Conservation (phyloP, 2,888 invertebrate genomes). For the Lasioglossum marginatum region DNA sequence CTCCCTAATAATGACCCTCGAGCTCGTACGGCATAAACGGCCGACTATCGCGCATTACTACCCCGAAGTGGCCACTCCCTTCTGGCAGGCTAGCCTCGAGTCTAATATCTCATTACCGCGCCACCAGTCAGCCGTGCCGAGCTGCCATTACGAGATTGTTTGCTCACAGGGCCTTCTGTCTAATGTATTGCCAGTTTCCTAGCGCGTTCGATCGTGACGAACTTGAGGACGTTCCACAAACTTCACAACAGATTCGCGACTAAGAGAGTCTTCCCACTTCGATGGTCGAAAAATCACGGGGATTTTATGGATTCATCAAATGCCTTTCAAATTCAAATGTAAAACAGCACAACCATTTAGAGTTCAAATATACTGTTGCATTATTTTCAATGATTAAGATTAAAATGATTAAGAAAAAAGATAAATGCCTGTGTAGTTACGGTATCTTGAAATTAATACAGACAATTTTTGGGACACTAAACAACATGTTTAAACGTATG, state of each 20-base stretch:
- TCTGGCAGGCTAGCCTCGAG: slow-evolving; percentile 74
- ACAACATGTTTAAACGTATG: too few species aligned
- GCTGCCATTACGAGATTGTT: slow-evolving; percentile 84
- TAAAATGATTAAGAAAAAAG: too few species aligned
- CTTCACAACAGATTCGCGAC: slow-evolving; percentile 47
- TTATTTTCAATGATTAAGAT: too few species aligned
- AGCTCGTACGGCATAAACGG: slow-evolving; percentile 69
- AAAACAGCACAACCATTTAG: too few species aligned
- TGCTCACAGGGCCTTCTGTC: slow-evolving; percentile 78
- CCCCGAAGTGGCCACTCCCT: slow-evolving; percentile 83
- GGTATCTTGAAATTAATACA: too few species aligned
- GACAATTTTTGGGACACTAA: too few species aligned
- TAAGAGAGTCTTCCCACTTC: not conserved
- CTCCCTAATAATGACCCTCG: slow-evolving; percentile 80
- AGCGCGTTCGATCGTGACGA: slow-evolving; percentile 63
- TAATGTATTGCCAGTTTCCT: slow-evolving; percentile 77
- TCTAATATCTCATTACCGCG: slow-evolving; percentile 84
- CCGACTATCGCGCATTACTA: slow-evolving; percentile 79
- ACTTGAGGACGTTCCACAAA: slow-evolving; percentile 52
- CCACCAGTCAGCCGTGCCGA: slow-evolving; percentile 81
- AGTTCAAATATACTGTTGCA: too few species aligned
- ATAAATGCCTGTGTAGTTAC: too few species aligned
- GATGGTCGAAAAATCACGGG: not conserved
- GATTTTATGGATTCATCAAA: too few species aligned
- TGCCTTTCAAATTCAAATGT: too few species aligned